Base-by-base conservation (phyloP, 2,113 vertebrate genomes). In the Hippocampus zosterae region DNA sequence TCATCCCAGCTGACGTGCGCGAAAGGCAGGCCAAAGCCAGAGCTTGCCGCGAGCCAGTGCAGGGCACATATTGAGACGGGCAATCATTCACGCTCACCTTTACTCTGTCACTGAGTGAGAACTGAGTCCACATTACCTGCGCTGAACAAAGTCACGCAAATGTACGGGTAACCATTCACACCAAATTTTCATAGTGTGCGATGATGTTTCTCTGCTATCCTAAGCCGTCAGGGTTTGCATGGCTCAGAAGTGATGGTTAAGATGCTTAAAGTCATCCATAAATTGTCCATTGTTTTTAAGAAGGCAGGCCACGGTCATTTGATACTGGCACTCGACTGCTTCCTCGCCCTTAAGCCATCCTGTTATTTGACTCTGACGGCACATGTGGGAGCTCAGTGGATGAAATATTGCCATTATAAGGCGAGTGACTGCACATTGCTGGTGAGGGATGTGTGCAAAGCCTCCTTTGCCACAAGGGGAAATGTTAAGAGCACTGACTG, bases 251-350 rank as follows among this genome's bases (percentile, higher is more conserved):
- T 76, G 23, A 65, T 65, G n/a, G n/a, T 27, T 44, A 46, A 46
- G 42, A 46, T 46, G 33, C n/a, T 83, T 81, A 76, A 84, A 87
- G 87, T 80, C 88, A 85, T 85, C 89, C 84, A 87, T 90, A 91
- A 91, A 89, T 86, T 88, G 84, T 80, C 87, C 81, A 87, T 89
- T 90, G 87, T 86, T 90, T 90, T 85, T 87, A 77, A 84, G 78
- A 87, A 83, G 79, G 77, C 85, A 84, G 80, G 86, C 78, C 82
- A 78, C 44, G 68, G 86, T 88, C 85, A 90, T 89, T 76, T 85
- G 86, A 90, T 79, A 84, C 87, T 68, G 2, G 69, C 79, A 75
- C 85, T 80, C 73, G 75, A 70, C 56, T 66, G 74, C 66, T 84
- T 88, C 84, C 66, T 85, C 55, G 61, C 83, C 84, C 81, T 62